Conservation (phyloP, 2,797 vertebrate genomes). For the Protonibea diacanthus region DNA sequence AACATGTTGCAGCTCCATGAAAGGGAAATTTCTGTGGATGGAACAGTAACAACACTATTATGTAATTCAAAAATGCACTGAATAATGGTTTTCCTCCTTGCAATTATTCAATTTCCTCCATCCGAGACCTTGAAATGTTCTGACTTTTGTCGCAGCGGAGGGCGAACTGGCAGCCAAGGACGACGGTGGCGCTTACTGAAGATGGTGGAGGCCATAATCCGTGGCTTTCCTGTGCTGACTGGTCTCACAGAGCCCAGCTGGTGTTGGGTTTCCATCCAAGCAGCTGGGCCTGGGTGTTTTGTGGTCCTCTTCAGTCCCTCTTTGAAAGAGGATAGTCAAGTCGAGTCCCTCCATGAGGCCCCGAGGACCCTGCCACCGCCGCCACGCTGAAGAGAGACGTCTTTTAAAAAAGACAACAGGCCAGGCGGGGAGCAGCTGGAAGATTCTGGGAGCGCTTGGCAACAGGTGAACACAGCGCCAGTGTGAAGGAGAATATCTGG, state of each 20-base stretch:
- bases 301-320: slow-evolving; percentile 66
- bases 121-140: slow-evolving; percentile 31
- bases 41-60: slow-evolving; percentile 36
- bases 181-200: slow-evolving; percentile 55
- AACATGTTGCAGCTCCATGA: slow-evolving; percentile 10
- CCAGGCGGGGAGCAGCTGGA: slow-evolving; percentile 60
- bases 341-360: slow-evolving; percentile 70
- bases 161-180: slow-evolving; percentile 52
- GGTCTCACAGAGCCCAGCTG: slow-evolving; percentile 60
- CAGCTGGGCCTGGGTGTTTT: slow-evolving; percentile 75
- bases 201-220: slow-evolving; percentile 75
- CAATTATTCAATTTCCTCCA: slow-evolving; percentile 22
- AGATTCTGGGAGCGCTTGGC: slow-evolving; percentile 43
- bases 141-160: slow-evolving; percentile 32
- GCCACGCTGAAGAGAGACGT: slow-evolving; percentile 33
- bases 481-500: slow-evolving; percentile 52
- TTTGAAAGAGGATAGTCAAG: slow-evolving; percentile 80
- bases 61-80: slow-evolving; percentile 18
- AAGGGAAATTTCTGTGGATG: slow-evolving; percentile 19
- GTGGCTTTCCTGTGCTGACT: slow-evolving; percentile 75
- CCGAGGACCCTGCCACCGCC: slow-evolving; percentile 59
- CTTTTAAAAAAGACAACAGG: slow-evolving; percentile 45
- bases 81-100: slow-evolving; percentile 25
- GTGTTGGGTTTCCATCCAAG: slow-evolving; percentile 80
- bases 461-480: slow-evolving; percentile 60